Percentiles rank a stretch among this genome's conserved stretches.
Evolutionary conservation across 1,140 invertebrate genomes (phyloP).

Genomic region (Hycleus phaleratus): DNA sequence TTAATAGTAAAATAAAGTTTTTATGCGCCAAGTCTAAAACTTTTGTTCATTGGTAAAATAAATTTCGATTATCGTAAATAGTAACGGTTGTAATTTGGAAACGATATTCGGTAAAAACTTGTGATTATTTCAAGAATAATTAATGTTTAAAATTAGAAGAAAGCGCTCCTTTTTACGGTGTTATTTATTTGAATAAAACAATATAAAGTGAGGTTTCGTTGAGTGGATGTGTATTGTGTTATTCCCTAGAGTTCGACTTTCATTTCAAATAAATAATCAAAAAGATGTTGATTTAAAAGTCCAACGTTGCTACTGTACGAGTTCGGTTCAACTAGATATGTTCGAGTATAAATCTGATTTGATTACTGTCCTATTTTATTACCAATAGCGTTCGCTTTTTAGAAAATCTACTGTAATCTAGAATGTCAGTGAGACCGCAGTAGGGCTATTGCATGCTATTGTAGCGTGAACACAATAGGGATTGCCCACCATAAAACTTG

Average conservation of each 20-base stretch:
- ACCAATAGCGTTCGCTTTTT: conserved; percentile 16
- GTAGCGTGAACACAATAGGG: conserved; percentile 17
- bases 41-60: conserved; percentile 14
- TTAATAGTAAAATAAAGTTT: conserved; percentile 15
- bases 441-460: conserved; percentile 19
- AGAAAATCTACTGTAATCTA: conserved; percentile 15
- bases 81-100: background rate
- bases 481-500: conserved; percentile 22
- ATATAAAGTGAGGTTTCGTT: too few relatives aligned
- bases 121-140: background rate
- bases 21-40: background rate
- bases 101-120: background rate
- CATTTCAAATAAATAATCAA: conserved; percentile 16
- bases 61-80: conserved; percentile 15
- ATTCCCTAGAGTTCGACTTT: conserved; percentile 2
- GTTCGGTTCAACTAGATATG: conserved; percentile 13
- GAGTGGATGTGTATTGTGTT: background rate
- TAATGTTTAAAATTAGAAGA: background rate
- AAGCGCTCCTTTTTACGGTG: background rate
- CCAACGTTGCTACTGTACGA: conserved; percentile 2
- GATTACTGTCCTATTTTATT: conserved; percentile 21
- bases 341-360: conserved; percentile 21
- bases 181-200: background rate
- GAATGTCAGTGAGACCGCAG: conserved; percentile 20
- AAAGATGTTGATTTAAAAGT: conserved; percentile 12